These are phyloP conservation scores for Drosophila nigrodunni DNA, from an alignment of 1,140 invertebrate genomes.

Conservation along the genomic window DNA sequence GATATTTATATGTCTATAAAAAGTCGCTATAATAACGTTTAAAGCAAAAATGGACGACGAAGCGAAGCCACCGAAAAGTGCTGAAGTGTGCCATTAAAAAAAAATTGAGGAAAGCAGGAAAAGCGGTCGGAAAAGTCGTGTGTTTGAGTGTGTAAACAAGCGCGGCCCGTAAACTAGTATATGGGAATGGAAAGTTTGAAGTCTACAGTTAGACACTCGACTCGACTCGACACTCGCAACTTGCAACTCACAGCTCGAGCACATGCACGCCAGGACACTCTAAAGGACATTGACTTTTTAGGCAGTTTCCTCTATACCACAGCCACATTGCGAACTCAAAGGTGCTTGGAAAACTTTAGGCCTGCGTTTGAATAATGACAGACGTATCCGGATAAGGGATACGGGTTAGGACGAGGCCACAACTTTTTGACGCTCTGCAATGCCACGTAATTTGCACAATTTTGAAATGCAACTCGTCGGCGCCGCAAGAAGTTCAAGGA, in stretches of 20 bases:
- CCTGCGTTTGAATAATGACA: constrained; percentile 64
- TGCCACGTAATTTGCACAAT: constrained; percentile 67
- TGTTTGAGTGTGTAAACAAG: constrained; percentile 56
- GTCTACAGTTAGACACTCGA: constrained; percentile 57
- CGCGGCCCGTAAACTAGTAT: constrained; percentile 46
- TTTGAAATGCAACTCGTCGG: constrained; percentile 51
- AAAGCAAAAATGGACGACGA: constrained; percentile 44
- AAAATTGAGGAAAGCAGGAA: constrained; percentile 7
- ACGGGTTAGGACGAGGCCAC: constrained; percentile 3
- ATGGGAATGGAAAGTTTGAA: constrained; percentile 23
- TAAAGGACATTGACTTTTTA: constrained; percentile 65
- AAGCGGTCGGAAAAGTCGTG: background rate
- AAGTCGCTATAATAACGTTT: constrained; percentile 70
- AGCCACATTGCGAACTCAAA: background rate
- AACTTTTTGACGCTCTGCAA: constrained; percentile 59
- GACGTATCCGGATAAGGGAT: background rate
- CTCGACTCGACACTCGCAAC: constrained; percentile 17
- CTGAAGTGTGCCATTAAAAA: constrained; percentile 66
- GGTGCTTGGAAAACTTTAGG: constrained; percentile 41
- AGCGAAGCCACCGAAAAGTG: constrained; percentile 32
- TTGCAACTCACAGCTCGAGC: constrained; percentile 27
- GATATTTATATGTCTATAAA: constrained; percentile 73
- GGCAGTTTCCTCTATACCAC: constrained; percentile 33
- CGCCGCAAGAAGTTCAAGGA: constrained; percentile 55
- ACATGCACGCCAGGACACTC: constrained; percentile 54